Percentiles rank a stretch among this genome's conserved stretches.
Evolutionary conservation across 2,888 invertebrate genomes (phyloP).

Genomic region (Coelogynopora nodosa): DNA sequence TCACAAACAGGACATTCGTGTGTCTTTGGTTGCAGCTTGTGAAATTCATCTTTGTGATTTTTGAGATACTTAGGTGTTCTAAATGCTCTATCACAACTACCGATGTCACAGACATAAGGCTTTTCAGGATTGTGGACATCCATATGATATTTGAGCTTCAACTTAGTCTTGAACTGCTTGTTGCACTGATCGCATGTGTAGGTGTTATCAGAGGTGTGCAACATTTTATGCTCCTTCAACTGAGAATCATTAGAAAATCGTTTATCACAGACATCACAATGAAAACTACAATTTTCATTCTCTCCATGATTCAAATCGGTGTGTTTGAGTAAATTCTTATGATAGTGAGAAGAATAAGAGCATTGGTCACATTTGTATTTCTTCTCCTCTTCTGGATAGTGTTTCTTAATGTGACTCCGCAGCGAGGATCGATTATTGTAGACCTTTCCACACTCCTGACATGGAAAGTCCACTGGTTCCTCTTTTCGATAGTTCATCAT

Average conservation of each 20-base stretch:
- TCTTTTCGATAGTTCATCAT: background rate
- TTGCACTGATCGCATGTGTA: slow-evolving; percentile 55
- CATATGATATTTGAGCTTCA: slow-evolving; percentile 53
- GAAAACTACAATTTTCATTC: slow-evolving; percentile 22
- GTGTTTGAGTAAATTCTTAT: slow-evolving; percentile 40
- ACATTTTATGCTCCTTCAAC: slow-evolving; percentile 54
- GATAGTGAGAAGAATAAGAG: slow-evolving; percentile 42
- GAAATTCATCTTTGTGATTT: slow-evolving; percentile 55
- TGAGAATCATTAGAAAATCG: slow-evolving; percentile 52
- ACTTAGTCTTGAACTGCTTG: slow-evolving; percentile 55
- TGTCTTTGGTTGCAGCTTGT: slow-evolving; percentile 53
- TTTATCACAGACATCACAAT: slow-evolving; percentile 41
- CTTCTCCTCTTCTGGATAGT: slow-evolving; percentile 38
- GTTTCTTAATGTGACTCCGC: slow-evolving; percentile 43
- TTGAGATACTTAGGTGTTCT: slow-evolving; percentile 53
- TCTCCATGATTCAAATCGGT: slow-evolving; percentile 32
- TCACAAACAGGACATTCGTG: slow-evolving; percentile 55
- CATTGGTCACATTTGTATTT: slow-evolving; percentile 44
- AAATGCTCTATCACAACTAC: slow-evolving; percentile 55
- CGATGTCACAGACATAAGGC: slow-evolving; percentile 54
- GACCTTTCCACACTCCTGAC: slow-evolving; percentile 36
- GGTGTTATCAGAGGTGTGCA: slow-evolving; percentile 53
- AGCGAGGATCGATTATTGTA: slow-evolving; percentile 42
- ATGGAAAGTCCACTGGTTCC: slow-evolving; percentile 17
- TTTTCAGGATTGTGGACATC: slow-evolving; percentile 53